Conservation (phyloP, 2,888 invertebrate species). For the Andrena bicolor region DNA sequence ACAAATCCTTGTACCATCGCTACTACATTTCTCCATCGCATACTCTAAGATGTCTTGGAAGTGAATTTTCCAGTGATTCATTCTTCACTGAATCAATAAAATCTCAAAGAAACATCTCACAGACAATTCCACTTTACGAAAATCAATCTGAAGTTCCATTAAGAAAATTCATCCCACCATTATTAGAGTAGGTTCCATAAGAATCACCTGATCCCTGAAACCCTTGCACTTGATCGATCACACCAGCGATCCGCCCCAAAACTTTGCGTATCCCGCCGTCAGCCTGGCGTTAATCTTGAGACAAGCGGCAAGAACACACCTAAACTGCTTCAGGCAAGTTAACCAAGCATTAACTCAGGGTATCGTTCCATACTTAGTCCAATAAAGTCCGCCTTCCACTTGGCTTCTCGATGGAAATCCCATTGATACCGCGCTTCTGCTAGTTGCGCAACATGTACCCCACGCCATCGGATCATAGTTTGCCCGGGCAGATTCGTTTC, state of each 20-base stretch:
- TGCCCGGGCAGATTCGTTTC: neutral
- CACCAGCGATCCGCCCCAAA: neutral
- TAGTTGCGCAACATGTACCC: neutral
- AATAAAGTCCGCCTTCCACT: neutral
- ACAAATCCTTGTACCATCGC: too few relatives aligned
- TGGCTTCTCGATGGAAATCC: neutral
- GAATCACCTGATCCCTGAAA: neutral
- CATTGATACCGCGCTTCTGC: neutral
- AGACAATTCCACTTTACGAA: too few relatives aligned
- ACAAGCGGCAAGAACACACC: neutral
- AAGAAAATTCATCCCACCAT: too few relatives aligned
- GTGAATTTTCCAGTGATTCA: too few relatives aligned
- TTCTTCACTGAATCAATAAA: too few relatives aligned
- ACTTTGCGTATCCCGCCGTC: neutral
- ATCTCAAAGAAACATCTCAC: too few relatives aligned
- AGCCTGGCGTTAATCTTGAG: neutral
- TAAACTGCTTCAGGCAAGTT: neutral
- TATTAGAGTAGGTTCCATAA: too few relatives aligned
- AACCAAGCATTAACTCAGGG: neutral
- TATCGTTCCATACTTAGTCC: neutral
- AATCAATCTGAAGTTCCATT: too few relatives aligned
- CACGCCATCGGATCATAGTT: neutral
- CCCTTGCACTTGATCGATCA: neutral
- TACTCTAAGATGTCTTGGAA: too few relatives aligned
- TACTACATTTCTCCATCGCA: too few relatives aligned